A percentile compares a stretch with the other conserved stretches of the same genome.
phyloP scores from a whole-genome alignment of 2,113 vertebrate species.

The Hippocampus comes region DNA sequence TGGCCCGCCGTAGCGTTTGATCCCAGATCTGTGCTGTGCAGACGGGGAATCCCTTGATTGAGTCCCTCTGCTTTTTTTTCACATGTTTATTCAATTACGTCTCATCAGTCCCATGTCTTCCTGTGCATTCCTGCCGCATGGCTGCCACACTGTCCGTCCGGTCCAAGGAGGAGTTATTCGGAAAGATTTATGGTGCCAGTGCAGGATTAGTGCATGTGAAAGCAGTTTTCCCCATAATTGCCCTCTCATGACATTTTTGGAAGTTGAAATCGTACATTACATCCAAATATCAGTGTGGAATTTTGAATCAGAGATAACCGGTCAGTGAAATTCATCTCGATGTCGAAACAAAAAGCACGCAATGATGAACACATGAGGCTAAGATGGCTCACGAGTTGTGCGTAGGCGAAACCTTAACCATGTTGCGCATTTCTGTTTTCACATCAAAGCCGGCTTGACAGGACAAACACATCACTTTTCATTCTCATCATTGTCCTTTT shows the following conservation, averaged over 20 bases:
- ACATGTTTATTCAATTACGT: constrained; percentile 63
- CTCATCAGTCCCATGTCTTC: constrained; percentile 38
- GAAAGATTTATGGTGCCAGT: constrained; percentile 41
- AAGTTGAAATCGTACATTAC: background rate
- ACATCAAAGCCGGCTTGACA: constrained; percentile 23
- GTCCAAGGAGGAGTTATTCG: constrained; percentile 41
- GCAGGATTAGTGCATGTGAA: constrained; percentile 26
- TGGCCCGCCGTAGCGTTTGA: constrained; percentile 26
- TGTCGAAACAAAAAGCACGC: background rate
- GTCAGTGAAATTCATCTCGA: background rate
- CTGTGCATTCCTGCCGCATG: constrained; percentile 31
- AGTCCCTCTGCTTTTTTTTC: constrained; percentile 52
- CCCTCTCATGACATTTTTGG: constrained; percentile 15
- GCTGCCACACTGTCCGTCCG: constrained; percentile 32
- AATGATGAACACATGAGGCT: constrained; percentile 3
- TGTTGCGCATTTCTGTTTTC: constrained; percentile 32
- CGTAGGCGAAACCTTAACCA: constrained; percentile 1
- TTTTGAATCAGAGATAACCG: background rate
- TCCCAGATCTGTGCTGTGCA: constrained; percentile 37
- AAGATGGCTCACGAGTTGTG: background rate
- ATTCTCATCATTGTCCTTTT: constrained; percentile 20
- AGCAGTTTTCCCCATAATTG: constrained; percentile 26
- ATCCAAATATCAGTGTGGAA: background rate
- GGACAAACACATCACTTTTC: constrained; percentile 19
- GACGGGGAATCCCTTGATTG: constrained; percentile 64